A percentile compares a stretch with the other conserved stretches of the same genome.
Conservation (phyloP, 1,140 invertebrate genomes). For the Drosophila leontia region DNA sequence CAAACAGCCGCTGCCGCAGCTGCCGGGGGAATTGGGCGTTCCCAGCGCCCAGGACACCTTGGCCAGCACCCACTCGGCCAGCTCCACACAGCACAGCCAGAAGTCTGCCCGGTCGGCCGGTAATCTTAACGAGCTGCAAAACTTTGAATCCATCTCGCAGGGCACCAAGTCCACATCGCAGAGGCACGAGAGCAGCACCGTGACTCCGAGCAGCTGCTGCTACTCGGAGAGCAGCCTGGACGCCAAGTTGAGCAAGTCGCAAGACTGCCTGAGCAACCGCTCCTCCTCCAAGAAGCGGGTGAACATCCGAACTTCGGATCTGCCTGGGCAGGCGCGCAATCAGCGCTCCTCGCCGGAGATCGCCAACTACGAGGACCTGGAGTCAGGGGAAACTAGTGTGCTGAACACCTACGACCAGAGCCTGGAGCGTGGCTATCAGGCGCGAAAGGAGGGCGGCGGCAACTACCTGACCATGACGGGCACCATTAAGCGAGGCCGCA, state of each 20-base stretch:
- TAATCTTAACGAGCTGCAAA: constrained; percentile 83
- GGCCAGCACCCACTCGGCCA: constrained; percentile 74
- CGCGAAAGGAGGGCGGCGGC: constrained; percentile 86
- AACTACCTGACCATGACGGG: constrained; percentile 89
- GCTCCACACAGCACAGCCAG: constrained; percentile 71
- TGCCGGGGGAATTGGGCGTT: constrained; percentile 66
- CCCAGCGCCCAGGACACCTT: constrained; percentile 63
- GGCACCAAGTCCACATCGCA: constrained; percentile 75
- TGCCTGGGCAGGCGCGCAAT: constrained; percentile 60
- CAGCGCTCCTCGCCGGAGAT: constrained; percentile 77
- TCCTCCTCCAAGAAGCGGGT: constrained; percentile 87
- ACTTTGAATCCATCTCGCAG: constrained; percentile 78
- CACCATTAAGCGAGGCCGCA: constrained; percentile 90
- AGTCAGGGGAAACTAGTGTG: constrained; percentile 85
- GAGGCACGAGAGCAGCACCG: constrained; percentile 79
- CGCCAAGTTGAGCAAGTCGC: constrained; percentile 80
- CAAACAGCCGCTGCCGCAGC: constrained; percentile 79
- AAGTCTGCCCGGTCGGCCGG: constrained; percentile 70
- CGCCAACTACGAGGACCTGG: constrained; percentile 78
- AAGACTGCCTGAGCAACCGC: constrained; percentile 86
- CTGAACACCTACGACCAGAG: constrained; percentile 86
- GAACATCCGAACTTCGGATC: constrained; percentile 86
- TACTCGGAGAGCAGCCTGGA: constrained; percentile 84
- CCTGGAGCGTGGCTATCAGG: constrained; percentile 85
- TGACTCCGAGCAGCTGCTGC: constrained; percentile 83